Evolutionary conservation across 2,888 invertebrate species (phyloP).

Genomic region (Oasisia sp.): DNA sequence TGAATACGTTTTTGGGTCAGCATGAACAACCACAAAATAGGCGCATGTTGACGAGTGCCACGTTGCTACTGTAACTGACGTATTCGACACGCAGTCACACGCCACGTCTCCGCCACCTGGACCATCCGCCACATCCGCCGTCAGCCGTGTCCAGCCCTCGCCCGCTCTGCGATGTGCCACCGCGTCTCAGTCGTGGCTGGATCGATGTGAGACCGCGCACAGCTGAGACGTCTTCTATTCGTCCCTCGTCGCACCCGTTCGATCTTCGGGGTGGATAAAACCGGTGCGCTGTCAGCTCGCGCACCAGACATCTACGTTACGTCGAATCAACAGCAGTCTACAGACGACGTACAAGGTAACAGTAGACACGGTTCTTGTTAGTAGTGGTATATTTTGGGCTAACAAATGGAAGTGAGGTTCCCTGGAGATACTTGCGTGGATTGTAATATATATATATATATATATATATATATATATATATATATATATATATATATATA

Average conservation of each 20-base stretch:
- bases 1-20: not conserved
- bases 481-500: no score
- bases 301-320: not conserved
- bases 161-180: not conserved
- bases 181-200: not conserved
- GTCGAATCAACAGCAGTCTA: not conserved
- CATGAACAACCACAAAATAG: not conserved
- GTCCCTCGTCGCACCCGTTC: not conserved
- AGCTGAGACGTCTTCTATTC: not conserved
- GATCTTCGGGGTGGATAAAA: not conserved
- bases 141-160: not conserved
- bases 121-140: not conserved
- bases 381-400: no score
- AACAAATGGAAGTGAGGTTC: not conserved
- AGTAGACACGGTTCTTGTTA: not conserved
- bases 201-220: not conserved
- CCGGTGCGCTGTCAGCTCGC: not conserved
- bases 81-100: not conserved
- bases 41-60: not conserved
- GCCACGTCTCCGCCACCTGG: not conserved
- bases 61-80: not conserved
- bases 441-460: no score
- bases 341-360: not conserved
- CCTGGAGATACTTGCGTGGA: not conserved
- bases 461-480: no score